phyloP scores from a whole-genome alignment of 2,888 invertebrate genomes.

The Netelia virgata region DNA sequence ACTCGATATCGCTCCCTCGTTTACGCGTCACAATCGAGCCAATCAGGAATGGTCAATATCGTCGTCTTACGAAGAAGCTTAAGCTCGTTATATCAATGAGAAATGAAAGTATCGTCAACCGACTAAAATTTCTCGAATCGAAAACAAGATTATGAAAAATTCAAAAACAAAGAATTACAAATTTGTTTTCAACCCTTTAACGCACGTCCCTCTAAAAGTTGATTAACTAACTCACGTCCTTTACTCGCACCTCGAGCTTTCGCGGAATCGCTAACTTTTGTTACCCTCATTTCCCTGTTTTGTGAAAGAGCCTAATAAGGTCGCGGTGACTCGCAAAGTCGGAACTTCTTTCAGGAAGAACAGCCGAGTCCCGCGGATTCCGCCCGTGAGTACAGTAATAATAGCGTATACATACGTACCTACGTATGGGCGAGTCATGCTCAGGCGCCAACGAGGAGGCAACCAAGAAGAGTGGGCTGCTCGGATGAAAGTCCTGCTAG shows the following conservation, averaged over 20 bases:
- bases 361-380: conserved; percentile 33
- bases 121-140: not conserved
- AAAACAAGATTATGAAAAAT: too few relatives aligned
- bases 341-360: conserved; percentile 40
- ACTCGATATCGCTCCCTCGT: conserved; percentile 63
- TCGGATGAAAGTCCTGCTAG: conserved; percentile 43
- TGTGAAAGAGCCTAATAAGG: conserved; percentile 43
- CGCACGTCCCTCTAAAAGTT: not conserved
- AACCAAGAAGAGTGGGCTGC: conserved; percentile 41
- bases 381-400: conserved; percentile 30
- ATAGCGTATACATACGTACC: conserved; percentile 15
- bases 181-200: too few relatives aligned
- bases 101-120: conserved; percentile 63
- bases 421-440: conserved; percentile 22
- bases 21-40: conserved; percentile 74
- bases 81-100: conserved; percentile 72
- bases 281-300: conserved; percentile 15
- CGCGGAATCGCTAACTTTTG: not conserved
- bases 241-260: not conserved
- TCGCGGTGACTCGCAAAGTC: conserved; percentile 31
- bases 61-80: conserved; percentile 63
- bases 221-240: not conserved
- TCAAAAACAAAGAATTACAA: too few relatives aligned
- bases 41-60: conserved; percentile 75
- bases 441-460: conserved; percentile 57